Evolutionary conservation across 2,888 invertebrate genomes (phyloP).

Genomic region (Tinea semifulvella): DNA sequence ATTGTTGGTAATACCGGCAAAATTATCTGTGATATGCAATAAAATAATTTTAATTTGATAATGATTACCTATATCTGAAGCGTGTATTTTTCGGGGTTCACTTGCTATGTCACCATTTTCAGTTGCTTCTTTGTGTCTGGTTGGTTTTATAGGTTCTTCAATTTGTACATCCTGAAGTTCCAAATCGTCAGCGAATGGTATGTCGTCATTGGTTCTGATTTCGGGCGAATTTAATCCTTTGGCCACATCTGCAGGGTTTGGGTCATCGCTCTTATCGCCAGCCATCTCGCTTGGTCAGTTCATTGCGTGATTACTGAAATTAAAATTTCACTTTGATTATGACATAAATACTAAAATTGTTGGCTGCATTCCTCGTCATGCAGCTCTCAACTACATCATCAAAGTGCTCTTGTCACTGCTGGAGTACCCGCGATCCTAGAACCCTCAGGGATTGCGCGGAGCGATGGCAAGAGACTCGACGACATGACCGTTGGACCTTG

Average conservation of each 20-base stretch:
- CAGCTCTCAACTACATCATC: too few relatives aligned
- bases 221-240: slow-evolving; percentile 52
- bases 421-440: too few relatives aligned
- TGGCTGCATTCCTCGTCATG: too few relatives aligned
- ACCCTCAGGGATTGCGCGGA: too few relatives aligned
- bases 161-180: slow-evolving; percentile 31
- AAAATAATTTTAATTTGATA: too few relatives aligned
- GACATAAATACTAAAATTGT: too few relatives aligned
- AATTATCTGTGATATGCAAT: too few relatives aligned
- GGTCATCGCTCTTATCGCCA: slow-evolving; percentile 23
- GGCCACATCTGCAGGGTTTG: slow-evolving; percentile 24
- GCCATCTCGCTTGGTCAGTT: slow-evolving; percentile 27
- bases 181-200: slow-evolving; percentile 44
- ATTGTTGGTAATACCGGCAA: too few relatives aligned
- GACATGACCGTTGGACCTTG: too few relatives aligned
- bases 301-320: slow-evolving; percentile 9
- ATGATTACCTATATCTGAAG: slow-evolving; percentile 40
- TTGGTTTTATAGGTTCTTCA: slow-evolving; percentile 33
- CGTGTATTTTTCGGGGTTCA: slow-evolving; percentile 30
- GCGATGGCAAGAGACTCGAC: too few relatives aligned
- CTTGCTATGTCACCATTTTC: slow-evolving; percentile 18
- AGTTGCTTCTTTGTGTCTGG: slow-evolving; percentile 26
- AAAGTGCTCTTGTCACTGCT: too few relatives aligned
- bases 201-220: slow-evolving; percentile 26
- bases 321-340: neutral